Evolutionary conservation across 2,113 vertebrate species (phyloP), one percentile per base, ranked within the genome.

Genomic region (Tinamus guttatus): DNA sequence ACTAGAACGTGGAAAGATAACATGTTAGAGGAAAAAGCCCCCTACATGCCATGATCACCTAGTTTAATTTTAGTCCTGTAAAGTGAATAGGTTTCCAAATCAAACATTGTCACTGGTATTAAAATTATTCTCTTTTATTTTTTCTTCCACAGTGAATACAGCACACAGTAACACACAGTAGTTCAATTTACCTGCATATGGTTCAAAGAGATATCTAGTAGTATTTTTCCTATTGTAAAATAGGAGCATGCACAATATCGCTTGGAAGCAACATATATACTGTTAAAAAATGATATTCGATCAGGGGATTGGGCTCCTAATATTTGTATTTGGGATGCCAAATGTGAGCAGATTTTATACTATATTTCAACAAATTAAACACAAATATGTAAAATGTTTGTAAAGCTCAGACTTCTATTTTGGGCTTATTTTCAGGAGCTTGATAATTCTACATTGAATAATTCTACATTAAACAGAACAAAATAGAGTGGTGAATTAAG

Each of bases 311-410:
- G 52, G 87, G 93, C 97, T 97, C 96, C 96, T 97, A 98, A 98
- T 98, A 98, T 98, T 98, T 98, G 97, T 96, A 97, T 97, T 97
- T 2, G 62, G 92, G 88, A 97, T 98, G 97, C 98, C 98, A 98
- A 98, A 96, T 97, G 92, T 94, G 96, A 97, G 96, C 97, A 97
- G 97, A 97, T 98, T 98, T 97, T 97, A 95, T 95, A 86, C 89
- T 97, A 95, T 95, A n/a, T 97, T 98, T 97, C 96, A 97, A 98
- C 96, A 98, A 98, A 98, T 98, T 97, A 97, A 97, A 97, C 89
- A 95, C 94, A 97, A 97, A 97, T 96, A 97, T 97, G 90, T 96
- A 97, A 98, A 97, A 95, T 98, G 97, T 98, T 98, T 98, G 96
- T 97, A 93, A 97, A 97, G 97, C 89, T 97, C 91, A 81, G 62